Base-by-base conservation (phyloP, 2,797 vertebrate genomes). In the Typhlichthys eigenmanni region DNA sequence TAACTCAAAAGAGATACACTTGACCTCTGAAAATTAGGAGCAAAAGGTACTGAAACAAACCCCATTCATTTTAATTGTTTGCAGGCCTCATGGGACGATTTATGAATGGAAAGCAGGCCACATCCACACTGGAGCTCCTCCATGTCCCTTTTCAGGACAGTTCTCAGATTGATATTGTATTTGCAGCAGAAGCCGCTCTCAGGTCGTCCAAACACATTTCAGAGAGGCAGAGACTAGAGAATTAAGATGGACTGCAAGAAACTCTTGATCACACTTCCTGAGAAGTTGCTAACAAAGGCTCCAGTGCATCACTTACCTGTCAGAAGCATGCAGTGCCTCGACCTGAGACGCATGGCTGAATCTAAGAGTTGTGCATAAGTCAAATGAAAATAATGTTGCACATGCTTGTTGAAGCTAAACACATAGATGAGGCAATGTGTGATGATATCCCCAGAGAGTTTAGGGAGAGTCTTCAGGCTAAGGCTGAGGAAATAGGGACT, bases 341-440 rank as follows among this genome's bases (percentile, higher is more conserved):
- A 29, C 24, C 24, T 3, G 4, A 29, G 24, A 29, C 3, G 24
- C 24, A 29, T 29, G 24, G 24, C 24, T 1, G 24, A 29, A 29
- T 29, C 24, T 29, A 29, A 29, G 24, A 29, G 24, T 29, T 29
- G 3, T 29, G 24, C 24, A 29, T 29, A 29, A 29, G 24, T 55
- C 58, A 72, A 59, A 69, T 76, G 8, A 73, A 38, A 64, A 68
- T 48, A 73, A 64, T 64, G 16, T 51, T 73, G 38, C 55, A 58
- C 50, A 60, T 51, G 62, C 58, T 68, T 56, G 53, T 68, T 51
- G 45, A 51, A 50, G 66, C 34, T n/a, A 69, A 72, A 62, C 67
- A 74, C 16, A 34, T 61, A 47, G 38, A 60, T 12, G 51, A 60
- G 60, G 9, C 60, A 6, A 13, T 68, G 56, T 63, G 64, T 12